Conservation (phyloP, 2,113 vertebrate genomes). For the Irena cyanogastra region DNA sequence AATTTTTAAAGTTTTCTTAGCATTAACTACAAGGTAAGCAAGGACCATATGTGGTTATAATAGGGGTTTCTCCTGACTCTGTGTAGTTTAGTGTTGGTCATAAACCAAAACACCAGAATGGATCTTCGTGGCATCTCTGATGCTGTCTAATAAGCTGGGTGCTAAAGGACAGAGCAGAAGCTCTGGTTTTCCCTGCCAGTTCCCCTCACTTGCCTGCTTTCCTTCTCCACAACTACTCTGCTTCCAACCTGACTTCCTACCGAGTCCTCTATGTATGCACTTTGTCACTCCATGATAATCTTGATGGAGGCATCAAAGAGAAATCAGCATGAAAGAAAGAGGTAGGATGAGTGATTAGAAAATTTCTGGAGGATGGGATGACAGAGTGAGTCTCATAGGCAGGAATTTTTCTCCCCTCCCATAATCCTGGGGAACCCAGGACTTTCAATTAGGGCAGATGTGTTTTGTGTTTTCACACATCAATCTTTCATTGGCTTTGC, state of each 20-base stretch:
- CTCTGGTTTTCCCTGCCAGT: not conserved
- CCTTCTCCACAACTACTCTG: not conserved
- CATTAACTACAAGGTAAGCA: not conserved
- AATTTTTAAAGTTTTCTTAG: not conserved
- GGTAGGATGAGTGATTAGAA: constrained; percentile 19
- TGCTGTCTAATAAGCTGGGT: not conserved
- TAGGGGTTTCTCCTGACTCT: not conserved
- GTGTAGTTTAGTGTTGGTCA: not conserved
- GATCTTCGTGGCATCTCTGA: not conserved
- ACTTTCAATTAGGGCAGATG: constrained; percentile 20
- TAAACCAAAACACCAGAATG: not conserved
- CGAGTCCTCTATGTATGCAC: not conserved
- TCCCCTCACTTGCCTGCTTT: not conserved
- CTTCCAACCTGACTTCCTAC: not conserved
- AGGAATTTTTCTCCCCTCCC: not conserved
- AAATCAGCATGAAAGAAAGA: not conserved
- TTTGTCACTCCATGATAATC: not conserved
- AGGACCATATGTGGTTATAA: not conserved
- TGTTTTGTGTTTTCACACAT: constrained; percentile 46
- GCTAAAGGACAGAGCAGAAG: not conserved
- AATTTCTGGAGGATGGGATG: not conserved
- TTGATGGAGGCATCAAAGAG: not conserved
- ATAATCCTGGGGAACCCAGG: constrained; percentile 2
- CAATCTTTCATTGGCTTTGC: constrained; percentile 62
- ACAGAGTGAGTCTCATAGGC: not conserved